These are phyloP conservation scores for Montipora foliosa DNA, from an alignment of 64 coral and sea anemone genomes.

Conservation along the genomic window DNA sequence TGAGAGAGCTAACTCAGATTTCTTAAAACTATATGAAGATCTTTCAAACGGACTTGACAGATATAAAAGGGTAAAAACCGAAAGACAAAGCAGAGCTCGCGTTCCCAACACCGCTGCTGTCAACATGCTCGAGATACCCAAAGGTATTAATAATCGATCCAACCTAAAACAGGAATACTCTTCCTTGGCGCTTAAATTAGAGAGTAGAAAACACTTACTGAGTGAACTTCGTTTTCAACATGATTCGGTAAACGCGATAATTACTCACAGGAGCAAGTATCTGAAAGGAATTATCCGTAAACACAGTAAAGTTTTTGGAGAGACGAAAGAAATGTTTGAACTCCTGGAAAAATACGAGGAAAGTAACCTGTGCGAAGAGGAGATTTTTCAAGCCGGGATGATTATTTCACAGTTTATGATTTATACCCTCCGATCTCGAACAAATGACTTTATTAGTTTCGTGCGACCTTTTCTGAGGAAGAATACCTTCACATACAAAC, in stretches of 20 bases:
- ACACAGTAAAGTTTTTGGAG: neutral
- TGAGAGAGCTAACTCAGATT: neutral
- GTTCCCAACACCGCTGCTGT: too few species aligned
- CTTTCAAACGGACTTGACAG: neutral
- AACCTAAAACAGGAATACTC: neutral
- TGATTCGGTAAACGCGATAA: neutral
- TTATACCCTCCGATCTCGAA: neutral
- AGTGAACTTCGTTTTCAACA: neutral
- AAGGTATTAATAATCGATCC: too few species aligned
- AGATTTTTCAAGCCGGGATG: neutral
- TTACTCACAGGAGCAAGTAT: neutral
- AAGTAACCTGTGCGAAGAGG: neutral
- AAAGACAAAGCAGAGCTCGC: too few species aligned
- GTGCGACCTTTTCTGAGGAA: neutral
- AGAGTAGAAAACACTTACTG: neutral
- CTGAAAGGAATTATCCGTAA: neutral
- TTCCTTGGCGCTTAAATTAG: neutral
- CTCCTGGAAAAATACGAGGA: constrained; percentile 5
- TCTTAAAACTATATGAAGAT: neutral
- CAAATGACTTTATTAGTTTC: neutral
- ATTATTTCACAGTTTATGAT: neutral
- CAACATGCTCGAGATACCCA: too few species aligned
- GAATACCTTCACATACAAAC: neutral
- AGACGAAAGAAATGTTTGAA: neutral
- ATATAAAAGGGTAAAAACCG: too few species aligned